phyloP scores from a whole-genome alignment of 2,113 vertebrate genomes.

The Macroglossus sobrinus region DNA sequence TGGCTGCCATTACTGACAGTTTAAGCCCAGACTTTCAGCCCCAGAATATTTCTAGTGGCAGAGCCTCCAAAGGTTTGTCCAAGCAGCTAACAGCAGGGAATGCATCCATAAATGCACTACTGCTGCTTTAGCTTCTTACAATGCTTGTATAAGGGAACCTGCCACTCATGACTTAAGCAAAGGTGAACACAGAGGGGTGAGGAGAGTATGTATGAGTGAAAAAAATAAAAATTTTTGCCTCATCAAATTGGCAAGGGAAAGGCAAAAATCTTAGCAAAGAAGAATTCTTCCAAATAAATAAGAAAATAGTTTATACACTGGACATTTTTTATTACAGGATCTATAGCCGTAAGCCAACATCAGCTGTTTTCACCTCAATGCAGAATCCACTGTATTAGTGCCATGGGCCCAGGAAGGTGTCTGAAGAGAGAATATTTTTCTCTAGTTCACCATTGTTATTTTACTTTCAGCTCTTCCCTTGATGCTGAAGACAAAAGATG shows the following conservation, averaged over 20 bases:
- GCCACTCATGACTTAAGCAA: neutral
- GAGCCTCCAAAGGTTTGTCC: neutral
- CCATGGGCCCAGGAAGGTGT: neutral
- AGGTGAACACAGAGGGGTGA: neutral
- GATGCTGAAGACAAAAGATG: neutral
- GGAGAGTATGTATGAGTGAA: neutral
- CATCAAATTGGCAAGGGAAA: neutral
- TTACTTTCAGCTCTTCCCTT: neutral
- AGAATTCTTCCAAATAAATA: neutral
- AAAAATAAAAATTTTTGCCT: neutral
- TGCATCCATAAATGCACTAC: neutral
- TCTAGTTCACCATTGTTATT: neutral
- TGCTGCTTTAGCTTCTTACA: neutral
- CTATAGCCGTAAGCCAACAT: neutral
- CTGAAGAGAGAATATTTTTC: neutral
- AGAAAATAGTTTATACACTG: neutral
- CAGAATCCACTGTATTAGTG: neutral
- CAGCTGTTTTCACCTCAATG: neutral
- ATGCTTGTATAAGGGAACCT: neutral
- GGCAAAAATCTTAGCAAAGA: slow-evolving; percentile 2
- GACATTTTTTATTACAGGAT: neutral
- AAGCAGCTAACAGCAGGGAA: neutral
- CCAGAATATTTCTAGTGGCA: neutral
- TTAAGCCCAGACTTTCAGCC: slow-evolving; percentile 28
- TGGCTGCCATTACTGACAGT: slow-evolving; percentile 33